Percentiles rank a stretch among this genome's conserved stretches.
Evolutionary conservation across 37 sponge, comb jelly and placozoan genomes (phyloP).

Genomic region (Oopsacas minuta): DNA sequence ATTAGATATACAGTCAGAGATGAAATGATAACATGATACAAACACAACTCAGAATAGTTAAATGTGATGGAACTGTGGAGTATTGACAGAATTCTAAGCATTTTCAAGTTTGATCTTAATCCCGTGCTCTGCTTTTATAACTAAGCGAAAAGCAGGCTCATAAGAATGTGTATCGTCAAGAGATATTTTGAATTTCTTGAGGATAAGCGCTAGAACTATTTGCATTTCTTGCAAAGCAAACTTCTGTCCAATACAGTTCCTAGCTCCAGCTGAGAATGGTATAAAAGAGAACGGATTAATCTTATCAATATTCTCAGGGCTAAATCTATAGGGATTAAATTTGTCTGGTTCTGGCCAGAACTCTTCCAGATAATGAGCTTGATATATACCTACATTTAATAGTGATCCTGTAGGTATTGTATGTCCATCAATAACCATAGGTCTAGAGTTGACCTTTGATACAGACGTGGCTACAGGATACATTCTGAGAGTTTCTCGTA

Average conservation of each 20-base stretch:
- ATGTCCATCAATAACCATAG: neutral
- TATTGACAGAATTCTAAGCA: too few species aligned
- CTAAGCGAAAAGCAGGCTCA: neutral
- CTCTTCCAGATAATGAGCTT: neutral
- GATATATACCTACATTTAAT: neutral
- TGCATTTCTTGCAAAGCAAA: neutral
- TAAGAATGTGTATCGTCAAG: neutral
- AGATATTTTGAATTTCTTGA: neutral
- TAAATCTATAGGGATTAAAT: neutral
- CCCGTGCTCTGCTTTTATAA: neutral
- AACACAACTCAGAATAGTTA: too few species aligned
- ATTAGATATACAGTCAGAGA: too few species aligned
- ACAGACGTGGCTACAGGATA: slow-evolving; percentile 3
- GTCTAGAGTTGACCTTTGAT: neutral
- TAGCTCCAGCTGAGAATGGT: neutral
- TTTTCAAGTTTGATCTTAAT: slow-evolving; percentile 12
- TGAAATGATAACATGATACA: too few species aligned
- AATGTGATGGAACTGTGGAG: too few species aligned
- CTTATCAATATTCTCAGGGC: slow-evolving; percentile 2
- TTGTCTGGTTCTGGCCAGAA: neutral
- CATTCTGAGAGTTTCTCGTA: neutral
- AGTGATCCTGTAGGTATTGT: neutral
- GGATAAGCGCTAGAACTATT: neutral
- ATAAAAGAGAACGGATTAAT: neutral
- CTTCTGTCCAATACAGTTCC: neutral